phyloP scores from a whole-genome alignment of 2,888 invertebrate genomes.

The Bellardia pandia region DNA sequence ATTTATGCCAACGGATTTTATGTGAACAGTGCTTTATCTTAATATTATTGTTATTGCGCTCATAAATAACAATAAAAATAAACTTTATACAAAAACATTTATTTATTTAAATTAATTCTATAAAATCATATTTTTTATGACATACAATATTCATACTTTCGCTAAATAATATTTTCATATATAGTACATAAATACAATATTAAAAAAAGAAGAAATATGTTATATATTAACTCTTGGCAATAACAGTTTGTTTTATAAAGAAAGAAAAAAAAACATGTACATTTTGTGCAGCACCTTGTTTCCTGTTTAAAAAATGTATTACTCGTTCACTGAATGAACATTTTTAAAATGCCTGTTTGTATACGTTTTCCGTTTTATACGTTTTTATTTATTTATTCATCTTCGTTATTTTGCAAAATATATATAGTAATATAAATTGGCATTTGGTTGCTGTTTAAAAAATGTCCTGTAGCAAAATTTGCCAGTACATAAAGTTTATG shows the following conservation, averaged over 20 bases:
- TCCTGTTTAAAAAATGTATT: constrained; percentile 52
- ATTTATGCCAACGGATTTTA: no score
- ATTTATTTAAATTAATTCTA: neutral
- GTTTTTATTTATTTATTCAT: constrained; percentile 11
- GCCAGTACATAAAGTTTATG: neutral
- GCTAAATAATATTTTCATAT: constrained; percentile 1
- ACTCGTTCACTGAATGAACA: constrained; percentile 10
- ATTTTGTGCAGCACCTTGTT: constrained; percentile 16
- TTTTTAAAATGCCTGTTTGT: neutral
- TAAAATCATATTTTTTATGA: neutral
- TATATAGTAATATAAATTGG: neutral
- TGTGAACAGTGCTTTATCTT: no score
- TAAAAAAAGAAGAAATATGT: neutral
- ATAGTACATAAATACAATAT: neutral
- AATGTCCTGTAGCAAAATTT: neutral
- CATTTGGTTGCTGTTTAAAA: neutral
- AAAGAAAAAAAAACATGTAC: neutral
- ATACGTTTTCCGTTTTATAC: neutral
- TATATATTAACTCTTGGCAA: constrained; percentile 22
- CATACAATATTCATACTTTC: neutral
- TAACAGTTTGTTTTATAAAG: constrained; percentile 10
- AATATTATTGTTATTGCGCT: no score
- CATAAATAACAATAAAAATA: neutral
- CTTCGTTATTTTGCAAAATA: neutral
- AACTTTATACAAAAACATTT: neutral